Evolutionary conservation across 2,113 vertebrate genomes (phyloP), one percentile per base, ranked within the genome.

Genomic region (Vidua macroura): DNA sequence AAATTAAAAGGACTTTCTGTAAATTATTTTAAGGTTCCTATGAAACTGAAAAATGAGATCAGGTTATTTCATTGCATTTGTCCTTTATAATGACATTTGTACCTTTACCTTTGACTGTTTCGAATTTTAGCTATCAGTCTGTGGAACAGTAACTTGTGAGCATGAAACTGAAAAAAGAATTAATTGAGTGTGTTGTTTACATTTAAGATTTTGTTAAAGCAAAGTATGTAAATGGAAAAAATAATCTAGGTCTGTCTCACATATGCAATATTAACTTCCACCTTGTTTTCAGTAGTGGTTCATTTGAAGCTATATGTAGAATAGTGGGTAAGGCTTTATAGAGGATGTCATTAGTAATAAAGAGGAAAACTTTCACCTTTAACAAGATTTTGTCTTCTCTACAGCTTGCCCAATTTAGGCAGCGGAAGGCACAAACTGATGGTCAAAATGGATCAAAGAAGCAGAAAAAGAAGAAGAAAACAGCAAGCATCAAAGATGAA

Each of bases 321-420:
- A 44, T 43, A 88, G 44, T 31, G 24, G 22, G 3, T 79, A 73
- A 92, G 35, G 67, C 56, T 73, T 79, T 80, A 35, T 83, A 81
- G 76, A 78, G 49, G 44, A 39, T 97, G 85, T 95, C 79, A 75
- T 92, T 94, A 58, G 73, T 52, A 80, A 88, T 80, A 53, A 81
- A 72, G 69, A 91, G 49, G 66, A 86, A 94, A 95, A 96, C 96
- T 96, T 96, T 93, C 79, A 74, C 69, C 64, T 83, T 87, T 94
- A 95, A 97, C 88, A 83, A 87, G 92, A 93, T 96, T 90, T 95
- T 95, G 73, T 95, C 93, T 85, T 95, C 70, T 66, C 4, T 95
- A 13, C 96, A 99, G 99, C 97, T 99, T 97, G 99, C 99, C 83
- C 98, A 99, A 14, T 99, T 99, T 98, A 98, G 99, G 59, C 99